Conservation (phyloP, 2,797 vertebrate species). For the Cheracebus regulus region DNA sequence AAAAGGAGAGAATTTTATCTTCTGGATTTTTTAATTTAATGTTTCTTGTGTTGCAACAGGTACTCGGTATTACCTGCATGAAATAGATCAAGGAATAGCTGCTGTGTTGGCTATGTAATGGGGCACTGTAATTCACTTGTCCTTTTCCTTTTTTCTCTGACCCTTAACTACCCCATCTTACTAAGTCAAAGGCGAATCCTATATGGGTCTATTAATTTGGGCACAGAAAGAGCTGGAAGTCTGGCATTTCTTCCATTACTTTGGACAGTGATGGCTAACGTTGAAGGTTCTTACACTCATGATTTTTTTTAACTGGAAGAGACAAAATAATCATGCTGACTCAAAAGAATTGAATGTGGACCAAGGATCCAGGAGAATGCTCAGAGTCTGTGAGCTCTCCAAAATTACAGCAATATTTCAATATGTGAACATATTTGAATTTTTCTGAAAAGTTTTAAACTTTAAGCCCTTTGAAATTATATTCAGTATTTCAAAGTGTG, state of each 20-base stretch:
- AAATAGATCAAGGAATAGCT: not conserved
- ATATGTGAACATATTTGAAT: not conserved
- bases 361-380: not conserved
- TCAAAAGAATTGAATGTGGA: not conserved
- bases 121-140: not conserved
- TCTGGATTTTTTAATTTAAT: constrained; percentile 5
- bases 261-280: not conserved
- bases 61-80: not conserved
- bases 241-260: not conserved
- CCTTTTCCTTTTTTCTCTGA: not conserved
- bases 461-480: not conserved
- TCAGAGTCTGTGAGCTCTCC: not conserved
- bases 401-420: not conserved
- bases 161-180: not conserved
- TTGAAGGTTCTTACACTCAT: not conserved
- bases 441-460: not conserved
- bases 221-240: not conserved
- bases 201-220: not conserved
- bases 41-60: constrained; percentile 1
- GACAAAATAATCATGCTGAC: not conserved
- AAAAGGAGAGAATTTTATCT: constrained; percentile 4
- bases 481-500: not conserved
- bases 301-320: not conserved
- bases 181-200: not conserved
- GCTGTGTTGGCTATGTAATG: not conserved